A percentile compares a stretch with the other conserved stretches of the same genome.
Evolutionary conservation across 2,888 invertebrate species (phyloP).

Genomic region (Eristalis pertinax): DNA sequence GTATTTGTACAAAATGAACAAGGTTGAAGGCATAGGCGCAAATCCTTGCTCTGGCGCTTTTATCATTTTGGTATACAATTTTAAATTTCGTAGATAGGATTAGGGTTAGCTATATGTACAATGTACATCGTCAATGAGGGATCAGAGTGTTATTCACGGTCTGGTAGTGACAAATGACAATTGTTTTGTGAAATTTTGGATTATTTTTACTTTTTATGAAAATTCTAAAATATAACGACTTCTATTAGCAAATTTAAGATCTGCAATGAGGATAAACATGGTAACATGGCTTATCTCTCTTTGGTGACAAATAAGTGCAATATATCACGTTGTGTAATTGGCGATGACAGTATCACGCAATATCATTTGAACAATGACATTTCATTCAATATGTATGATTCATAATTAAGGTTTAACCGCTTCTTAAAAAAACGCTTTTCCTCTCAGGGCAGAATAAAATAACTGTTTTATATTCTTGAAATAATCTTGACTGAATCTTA

Average conservation of each 20-base stretch:
- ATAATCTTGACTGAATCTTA: too few relatives aligned
- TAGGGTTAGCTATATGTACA: neutral
- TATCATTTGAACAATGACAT: too few relatives aligned
- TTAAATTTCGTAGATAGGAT: neutral
- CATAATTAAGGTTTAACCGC: too few relatives aligned
- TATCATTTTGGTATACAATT: constrained; percentile 1
- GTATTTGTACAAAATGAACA: constrained; percentile 22
- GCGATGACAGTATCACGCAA: neutral
- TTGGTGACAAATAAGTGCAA: neutral
- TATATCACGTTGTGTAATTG: neutral
- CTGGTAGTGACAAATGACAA: constrained; percentile 4
- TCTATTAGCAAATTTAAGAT: neutral
- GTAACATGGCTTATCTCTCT: neutral
- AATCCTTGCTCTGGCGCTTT: constrained; percentile 9
- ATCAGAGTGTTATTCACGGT: neutral
- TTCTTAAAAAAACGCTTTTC: too few relatives aligned
- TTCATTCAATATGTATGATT: too few relatives aligned
- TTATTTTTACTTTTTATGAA: neutral
- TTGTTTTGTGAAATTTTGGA: neutral
- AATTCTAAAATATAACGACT: neutral
- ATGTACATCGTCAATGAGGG: neutral
- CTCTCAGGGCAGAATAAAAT: too few relatives aligned
- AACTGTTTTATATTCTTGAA: too few relatives aligned
- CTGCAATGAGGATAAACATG: neutral
- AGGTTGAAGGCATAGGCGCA: constrained; percentile 14